phyloP scores from a whole-genome alignment of 92 coral and sea anemone genomes.

The Micromussa lordhowensis region DNA sequence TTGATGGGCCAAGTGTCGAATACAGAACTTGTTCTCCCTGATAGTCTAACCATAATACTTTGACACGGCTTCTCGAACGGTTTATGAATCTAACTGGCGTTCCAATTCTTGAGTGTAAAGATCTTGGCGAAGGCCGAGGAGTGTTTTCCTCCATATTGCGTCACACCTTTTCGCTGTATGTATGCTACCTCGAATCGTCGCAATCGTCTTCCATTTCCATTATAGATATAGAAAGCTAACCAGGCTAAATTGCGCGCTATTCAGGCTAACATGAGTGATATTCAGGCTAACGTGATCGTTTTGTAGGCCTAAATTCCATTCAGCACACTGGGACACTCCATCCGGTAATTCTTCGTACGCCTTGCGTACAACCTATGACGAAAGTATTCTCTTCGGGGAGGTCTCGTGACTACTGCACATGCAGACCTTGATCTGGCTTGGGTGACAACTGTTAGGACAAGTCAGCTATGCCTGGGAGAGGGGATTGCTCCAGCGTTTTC shows the following conservation, averaged over 20 bases:
- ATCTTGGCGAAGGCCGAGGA: background rate
- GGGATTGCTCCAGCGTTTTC: background rate
- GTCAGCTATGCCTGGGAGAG: background rate
- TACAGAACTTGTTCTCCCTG: conserved; percentile 62
- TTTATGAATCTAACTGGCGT: conserved; percentile 79
- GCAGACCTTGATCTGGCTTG: too few relatives aligned
- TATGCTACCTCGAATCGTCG: background rate
- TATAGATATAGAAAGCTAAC: too few relatives aligned
- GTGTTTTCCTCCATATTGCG: background rate
- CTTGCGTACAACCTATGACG: background rate
- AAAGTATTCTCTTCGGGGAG: background rate
- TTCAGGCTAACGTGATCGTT: too few relatives aligned
- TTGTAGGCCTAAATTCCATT: too few relatives aligned
- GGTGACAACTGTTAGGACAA: too few relatives aligned
- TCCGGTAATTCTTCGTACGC: background rate
- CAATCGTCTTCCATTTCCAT: too few relatives aligned
- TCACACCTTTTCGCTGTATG: background rate
- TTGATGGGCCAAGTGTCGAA: conserved; percentile 54
- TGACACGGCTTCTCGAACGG: conserved; percentile 73
- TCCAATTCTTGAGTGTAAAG: conserved; percentile 51
- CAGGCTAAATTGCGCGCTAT: too few relatives aligned
- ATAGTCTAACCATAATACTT: conserved; percentile 79
- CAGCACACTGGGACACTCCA: too few relatives aligned
- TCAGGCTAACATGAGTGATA: too few relatives aligned
- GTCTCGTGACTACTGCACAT: background rate